Percentiles rank a stretch among this genome's conserved stretches.
phyloP scores from a whole-genome alignment of 2,113 vertebrate species.

The Poeciliopsis occidentalis region DNA sequence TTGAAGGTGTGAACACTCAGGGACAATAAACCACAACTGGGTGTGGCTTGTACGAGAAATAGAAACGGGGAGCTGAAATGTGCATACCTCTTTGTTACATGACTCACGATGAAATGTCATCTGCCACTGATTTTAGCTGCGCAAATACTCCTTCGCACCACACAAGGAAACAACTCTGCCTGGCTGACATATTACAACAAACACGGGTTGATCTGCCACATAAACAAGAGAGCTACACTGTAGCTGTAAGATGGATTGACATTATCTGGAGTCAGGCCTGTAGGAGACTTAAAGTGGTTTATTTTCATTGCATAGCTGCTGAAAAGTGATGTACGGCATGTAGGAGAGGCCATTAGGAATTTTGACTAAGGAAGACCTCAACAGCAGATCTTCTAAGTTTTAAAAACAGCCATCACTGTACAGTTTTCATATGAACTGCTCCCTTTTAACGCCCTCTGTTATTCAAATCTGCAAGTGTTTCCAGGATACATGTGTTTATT shows the following conservation, averaged over 20 bases:
- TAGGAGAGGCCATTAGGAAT: not conserved
- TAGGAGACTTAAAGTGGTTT: slow-evolving; percentile 14
- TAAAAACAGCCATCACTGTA: slow-evolving; percentile 36
- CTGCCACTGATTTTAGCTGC: not conserved
- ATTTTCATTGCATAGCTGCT: not conserved
- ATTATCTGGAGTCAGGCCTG: slow-evolving; percentile 35
- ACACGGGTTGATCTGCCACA: slow-evolving; percentile 2
- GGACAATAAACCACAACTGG: slow-evolving; percentile 43
- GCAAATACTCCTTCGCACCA: not conserved
- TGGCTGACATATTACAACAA: not conserved
- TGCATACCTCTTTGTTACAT: slow-evolving; percentile 27
- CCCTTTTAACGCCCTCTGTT: slow-evolving; percentile 53
- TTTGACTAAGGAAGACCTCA: slow-evolving; percentile 7
- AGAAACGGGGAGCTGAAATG: slow-evolving; percentile 10
- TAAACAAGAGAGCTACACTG: slow-evolving; percentile 38
- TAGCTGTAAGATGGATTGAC: slow-evolving; percentile 44
- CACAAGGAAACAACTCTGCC: not conserved
- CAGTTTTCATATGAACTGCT: slow-evolving; percentile 2
- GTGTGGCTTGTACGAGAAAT: slow-evolving; percentile 44
- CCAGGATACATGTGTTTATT: not conserved
- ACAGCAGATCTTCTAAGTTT: slow-evolving; percentile 10
- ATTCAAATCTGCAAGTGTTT: slow-evolving; percentile 42
- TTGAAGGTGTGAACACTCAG: slow-evolving; percentile 46
- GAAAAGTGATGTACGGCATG: not conserved
- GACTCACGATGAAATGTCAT: slow-evolving; percentile 33